phyloP scores from a whole-genome alignment of 2,888 invertebrate species.

The Clitarchus hookeri region DNA sequence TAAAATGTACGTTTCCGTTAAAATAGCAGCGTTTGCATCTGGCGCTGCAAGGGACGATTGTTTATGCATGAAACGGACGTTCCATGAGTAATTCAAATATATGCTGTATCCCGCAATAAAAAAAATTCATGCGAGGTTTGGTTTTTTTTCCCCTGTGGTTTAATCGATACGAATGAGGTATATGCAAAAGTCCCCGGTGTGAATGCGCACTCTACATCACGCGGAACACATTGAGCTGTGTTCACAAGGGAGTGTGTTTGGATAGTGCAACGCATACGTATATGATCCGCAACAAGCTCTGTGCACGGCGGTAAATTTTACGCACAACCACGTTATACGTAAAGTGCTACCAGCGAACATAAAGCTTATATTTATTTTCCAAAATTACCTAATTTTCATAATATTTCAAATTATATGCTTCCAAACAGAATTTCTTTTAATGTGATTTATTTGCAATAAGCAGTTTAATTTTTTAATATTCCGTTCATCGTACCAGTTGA shows the following conservation, averaged over 20 bases:
- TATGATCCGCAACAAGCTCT: no score
- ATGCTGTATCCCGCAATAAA: not conserved
- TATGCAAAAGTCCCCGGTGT: not conserved
- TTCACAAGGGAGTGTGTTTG: not conserved
- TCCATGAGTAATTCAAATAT: not conserved
- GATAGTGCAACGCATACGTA: not conserved
- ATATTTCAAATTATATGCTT: no score
- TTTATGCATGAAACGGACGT: not conserved
- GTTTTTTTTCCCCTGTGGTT: not conserved
- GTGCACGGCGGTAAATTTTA: no score
- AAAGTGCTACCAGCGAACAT: no score
- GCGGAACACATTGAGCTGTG: not conserved
- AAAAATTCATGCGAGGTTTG: not conserved
- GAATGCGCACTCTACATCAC: not conserved
- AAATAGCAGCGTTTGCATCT: not conserved
- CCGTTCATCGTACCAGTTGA: no score
- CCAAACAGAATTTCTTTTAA: no score
- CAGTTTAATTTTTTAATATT: no score
- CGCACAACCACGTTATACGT: no score
- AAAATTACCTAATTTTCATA: no score
- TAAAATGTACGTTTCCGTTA: not conserved
- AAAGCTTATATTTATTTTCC: no score
- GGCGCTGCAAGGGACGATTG: not conserved
- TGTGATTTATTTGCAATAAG: no score
- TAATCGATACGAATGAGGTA: conserved; percentile 1